Percentiles rank a stretch among this genome's conserved stretches.
Evolutionary conservation across 2,113 vertebrate species (phyloP).

Genomic region (Dipodomys spectabilis): DNA sequence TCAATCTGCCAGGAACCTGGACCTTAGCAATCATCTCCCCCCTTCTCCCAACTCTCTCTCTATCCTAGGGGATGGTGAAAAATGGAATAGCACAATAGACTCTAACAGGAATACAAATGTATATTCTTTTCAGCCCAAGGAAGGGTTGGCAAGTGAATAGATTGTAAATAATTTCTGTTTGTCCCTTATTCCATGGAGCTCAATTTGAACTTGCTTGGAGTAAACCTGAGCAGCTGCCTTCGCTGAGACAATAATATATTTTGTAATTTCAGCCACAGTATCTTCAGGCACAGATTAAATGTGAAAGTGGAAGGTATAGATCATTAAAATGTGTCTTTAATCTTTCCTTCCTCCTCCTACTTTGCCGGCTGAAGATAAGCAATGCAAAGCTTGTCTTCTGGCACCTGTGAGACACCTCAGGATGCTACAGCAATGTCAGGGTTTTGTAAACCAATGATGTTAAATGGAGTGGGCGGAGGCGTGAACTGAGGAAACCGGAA

Average conservation of each 20-base stretch:
- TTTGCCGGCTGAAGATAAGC: constrained; percentile 71
- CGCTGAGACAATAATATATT: constrained; percentile 80
- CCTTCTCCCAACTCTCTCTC: neutral
- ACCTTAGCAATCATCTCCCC: constrained; percentile 46
- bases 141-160: constrained; percentile 57
- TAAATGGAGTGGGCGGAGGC: constrained; percentile 55
- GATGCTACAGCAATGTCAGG: constrained; percentile 74
- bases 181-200: constrained; percentile 82
- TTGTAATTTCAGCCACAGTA: constrained; percentile 82
- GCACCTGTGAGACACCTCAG: constrained; percentile 80
- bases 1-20: constrained; percentile 40
- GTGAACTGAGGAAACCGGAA: neutral
- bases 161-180: constrained; percentile 84
- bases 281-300: constrained; percentile 85
- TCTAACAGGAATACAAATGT: constrained; percentile 78
- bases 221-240: constrained; percentile 62
- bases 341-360: constrained; percentile 75
- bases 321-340: constrained; percentile 85
- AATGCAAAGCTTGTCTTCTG: constrained; percentile 67
- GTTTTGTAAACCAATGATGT: constrained; percentile 62
- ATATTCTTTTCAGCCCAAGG: constrained; percentile 72
- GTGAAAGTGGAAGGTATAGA: constrained; percentile 70
- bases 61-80: constrained; percentile 63
- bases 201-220: constrained; percentile 79
- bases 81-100: constrained; percentile 55